Percentiles rank a stretch among this genome's conserved stretches.
phyloP scores from a whole-genome alignment of 2,113 vertebrate genomes.

The Vimba vimba region DNA sequence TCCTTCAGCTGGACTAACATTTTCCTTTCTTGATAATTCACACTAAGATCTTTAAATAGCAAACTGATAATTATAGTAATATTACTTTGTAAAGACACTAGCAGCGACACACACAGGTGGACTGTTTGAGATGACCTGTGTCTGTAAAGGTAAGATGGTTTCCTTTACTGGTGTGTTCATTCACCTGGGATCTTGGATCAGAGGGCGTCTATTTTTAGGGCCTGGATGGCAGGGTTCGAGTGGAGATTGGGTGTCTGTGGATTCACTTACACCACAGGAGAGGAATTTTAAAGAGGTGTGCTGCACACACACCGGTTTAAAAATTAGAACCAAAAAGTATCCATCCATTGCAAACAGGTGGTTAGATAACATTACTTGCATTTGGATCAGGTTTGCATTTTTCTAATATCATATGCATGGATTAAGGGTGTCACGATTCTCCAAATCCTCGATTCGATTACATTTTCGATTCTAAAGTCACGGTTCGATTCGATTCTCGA shows the following conservation, averaged over 20 bases:
- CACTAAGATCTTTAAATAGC: no score
- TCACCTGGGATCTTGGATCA: neutral
- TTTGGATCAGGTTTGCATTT: neutral
- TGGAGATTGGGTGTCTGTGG: slow-evolving; percentile 30
- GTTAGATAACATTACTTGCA: neutral
- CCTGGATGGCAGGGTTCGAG: slow-evolving; percentile 30
- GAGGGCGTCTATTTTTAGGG: slow-evolving; percentile 50
- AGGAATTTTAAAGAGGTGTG: slow-evolving; percentile 30
- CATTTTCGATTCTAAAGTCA: no score
- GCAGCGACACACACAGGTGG: neutral
- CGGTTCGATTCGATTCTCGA: no score
- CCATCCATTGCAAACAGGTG: neutral
- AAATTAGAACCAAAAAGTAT: neutral
- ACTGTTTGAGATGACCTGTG: neutral
- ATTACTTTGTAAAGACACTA: neutral
- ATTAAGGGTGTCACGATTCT: no score
- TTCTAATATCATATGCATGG: neutral
- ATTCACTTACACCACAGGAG: slow-evolving; percentile 10
- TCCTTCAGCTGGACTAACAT: neutral
- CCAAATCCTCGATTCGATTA: no score
- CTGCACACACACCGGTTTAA: neutral
- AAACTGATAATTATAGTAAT: neutral
- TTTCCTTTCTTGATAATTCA: neutral
- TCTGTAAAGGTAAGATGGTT: neutral
- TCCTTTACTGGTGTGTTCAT: neutral